Evolutionary conservation across 2,888 invertebrate species (phyloP).

Genomic region (Diaphora mendica): DNA sequence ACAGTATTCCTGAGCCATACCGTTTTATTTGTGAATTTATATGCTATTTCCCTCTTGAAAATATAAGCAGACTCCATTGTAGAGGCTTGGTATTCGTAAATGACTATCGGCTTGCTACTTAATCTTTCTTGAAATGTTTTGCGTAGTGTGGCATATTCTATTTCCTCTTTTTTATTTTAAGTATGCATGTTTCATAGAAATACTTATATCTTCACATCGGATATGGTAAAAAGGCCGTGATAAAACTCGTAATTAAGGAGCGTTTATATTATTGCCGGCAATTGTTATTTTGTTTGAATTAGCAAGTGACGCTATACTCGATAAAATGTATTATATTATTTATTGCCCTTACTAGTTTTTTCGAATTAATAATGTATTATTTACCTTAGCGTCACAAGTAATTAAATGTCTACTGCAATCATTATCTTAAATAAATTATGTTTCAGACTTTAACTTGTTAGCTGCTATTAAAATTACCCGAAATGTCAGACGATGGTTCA

Average conservation of each 20-base stretch:
- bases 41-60: conserved; percentile 34
- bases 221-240: conserved; percentile 26
- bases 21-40: neutral
- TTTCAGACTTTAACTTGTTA: conserved; percentile 60
- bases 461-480: conserved; percentile 50
- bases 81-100: conserved; percentile 63
- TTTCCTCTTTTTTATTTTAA: conserved; percentile 5
- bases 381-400: conserved; percentile 29
- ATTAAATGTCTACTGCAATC: neutral
- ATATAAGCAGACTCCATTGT: conserved; percentile 74
- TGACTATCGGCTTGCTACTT: conserved; percentile 22
- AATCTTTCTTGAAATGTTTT: conserved; percentile 19
- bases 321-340: neutral
- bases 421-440: conserved; percentile 12
- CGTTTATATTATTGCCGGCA: conserved; percentile 13
- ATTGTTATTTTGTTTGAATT: conserved; percentile 3
- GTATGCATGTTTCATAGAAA: neutral
- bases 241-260: conserved; percentile 17
- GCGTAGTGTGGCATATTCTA: neutral
- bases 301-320: neutral
- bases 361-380: neutral
- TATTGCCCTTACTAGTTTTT: neutral
- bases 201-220: neutral
- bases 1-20: neutral
- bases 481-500: conserved; percentile 85